A percentile compares a stretch with the other conserved stretches of the same genome.
Conservation (phyloP, 2,888 invertebrate genomes). For the Hemistola chrysoprasaria region DNA sequence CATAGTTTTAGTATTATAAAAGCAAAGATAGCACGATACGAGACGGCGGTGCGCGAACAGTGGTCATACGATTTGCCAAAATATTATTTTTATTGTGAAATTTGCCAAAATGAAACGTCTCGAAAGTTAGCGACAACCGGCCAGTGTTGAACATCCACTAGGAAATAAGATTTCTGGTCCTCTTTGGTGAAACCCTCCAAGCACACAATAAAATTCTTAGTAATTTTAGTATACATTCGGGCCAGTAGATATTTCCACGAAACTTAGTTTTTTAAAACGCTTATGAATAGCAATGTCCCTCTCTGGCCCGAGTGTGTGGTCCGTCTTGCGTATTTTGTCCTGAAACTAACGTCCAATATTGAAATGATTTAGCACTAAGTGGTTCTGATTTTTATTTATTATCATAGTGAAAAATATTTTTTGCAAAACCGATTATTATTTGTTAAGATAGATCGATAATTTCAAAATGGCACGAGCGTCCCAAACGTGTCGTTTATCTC, state of each 20-base stretch:
- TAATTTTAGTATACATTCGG: conserved; percentile 65
- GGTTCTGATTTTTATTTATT: conserved; percentile 60
- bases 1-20: conserved; percentile 41
- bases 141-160: conserved; percentile 78
- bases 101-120: conserved; percentile 61
- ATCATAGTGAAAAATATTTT: conserved; percentile 39
- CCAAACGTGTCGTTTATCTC: conserved; percentile 43
- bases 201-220: conserved; percentile 68
- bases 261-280: conserved; percentile 25
- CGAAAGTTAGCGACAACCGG: conserved; percentile 68
- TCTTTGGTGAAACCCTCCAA: conserved; percentile 72
- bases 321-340: conserved; percentile 78
- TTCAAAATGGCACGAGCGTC: conserved; percentile 45
- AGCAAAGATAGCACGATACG: conserved; percentile 42
- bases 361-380: conserved; percentile 78
- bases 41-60: conserved; percentile 29
- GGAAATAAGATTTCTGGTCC: conserved; percentile 73
- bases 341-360: conserved; percentile 78
- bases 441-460: conserved; percentile 33
- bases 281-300: conserved; percentile 24
- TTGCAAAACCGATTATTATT: conserved; percentile 46
- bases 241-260: conserved; percentile 40
- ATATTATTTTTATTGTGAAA: conserved; percentile 48
- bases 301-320: conserved; percentile 55
- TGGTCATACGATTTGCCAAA: conserved; percentile 60